These are phyloP conservation scores for Loriculus beryllinus DNA, from an alignment of 2,797 vertebrate genomes.

Conservation along the genomic window DNA sequence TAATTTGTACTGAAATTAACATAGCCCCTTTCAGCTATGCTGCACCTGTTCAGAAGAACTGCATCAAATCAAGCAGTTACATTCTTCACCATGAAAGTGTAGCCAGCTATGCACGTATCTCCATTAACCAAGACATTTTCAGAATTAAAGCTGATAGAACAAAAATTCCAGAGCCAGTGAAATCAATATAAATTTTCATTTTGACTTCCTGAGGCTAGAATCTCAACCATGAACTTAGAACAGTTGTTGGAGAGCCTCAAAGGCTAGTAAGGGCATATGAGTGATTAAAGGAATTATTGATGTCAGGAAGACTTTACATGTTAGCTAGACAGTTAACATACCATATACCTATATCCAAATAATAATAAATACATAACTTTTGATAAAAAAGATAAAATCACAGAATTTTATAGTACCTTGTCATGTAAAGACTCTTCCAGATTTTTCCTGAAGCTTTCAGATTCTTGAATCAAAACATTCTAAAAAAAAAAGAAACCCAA, in stretches of 20 bases:
- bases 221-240: neutral
- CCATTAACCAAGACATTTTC: neutral
- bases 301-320: neutral
- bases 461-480: slow-evolving; percentile 98
- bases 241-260: neutral
- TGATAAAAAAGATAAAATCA: neutral
- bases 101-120: neutral
- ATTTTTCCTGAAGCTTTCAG: slow-evolving; percentile 94
- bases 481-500: slow-evolving; percentile 63
- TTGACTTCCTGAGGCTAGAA: neutral
- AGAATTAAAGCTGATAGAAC: neutral
- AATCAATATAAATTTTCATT: neutral
- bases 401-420: slow-evolving; percentile 81
- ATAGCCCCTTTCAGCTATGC: neutral
- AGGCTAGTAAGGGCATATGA: neutral
- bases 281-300: neutral
- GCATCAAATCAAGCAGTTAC: neutral
- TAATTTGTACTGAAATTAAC: neutral
- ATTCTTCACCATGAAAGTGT: neutral
- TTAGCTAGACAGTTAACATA: neutral
- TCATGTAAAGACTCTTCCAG: slow-evolving; percentile 96
- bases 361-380: neutral
- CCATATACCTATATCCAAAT: neutral
- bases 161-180: neutral
- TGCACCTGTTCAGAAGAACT: neutral